These are phyloP conservation scores for Pelecanoides urinatrix DNA, from an alignment of 2,113 vertebrate species.

Conservation along the genomic window DNA sequence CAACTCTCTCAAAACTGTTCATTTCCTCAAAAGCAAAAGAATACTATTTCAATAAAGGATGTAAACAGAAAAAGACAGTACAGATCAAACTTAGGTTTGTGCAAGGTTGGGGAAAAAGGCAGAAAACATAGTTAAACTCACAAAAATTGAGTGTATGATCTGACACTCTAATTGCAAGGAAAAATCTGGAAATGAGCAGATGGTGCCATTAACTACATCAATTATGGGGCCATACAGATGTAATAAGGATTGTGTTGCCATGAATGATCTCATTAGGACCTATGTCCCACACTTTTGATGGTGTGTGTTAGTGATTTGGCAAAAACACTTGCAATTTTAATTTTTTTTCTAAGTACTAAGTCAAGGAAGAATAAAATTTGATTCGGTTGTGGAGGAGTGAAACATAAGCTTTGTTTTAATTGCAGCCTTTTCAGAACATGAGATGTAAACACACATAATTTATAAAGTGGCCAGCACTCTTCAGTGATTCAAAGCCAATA, in stretches of 20 bases:
- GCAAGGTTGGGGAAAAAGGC: neutral
- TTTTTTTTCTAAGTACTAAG: neutral
- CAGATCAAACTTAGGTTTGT: neutral
- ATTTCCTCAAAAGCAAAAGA: neutral
- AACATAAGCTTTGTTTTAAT: neutral
- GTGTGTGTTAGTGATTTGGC: neutral
- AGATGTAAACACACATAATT: neutral
- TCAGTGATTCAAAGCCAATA: neutral
- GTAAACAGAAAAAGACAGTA: neutral
- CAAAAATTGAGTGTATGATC: neutral
- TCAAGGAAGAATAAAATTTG: neutral
- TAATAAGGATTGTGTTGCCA: neutral
- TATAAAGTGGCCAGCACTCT: neutral
- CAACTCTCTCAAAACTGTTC: neutral
- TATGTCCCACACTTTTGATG: neutral
- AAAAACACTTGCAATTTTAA: neutral
- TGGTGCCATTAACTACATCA: constrained; percentile 34
- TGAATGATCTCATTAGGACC: constrained; percentile 19
- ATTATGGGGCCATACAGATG: neutral
- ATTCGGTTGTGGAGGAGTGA: neutral
- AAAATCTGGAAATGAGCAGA: constrained; percentile 29
- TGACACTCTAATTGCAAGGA: neutral
- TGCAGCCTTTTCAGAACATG: neutral
- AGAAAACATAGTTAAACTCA: neutral
- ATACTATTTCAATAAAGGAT: neutral